Conservation (phyloP, 2,113 vertebrate species). For the Pachycephala philippinensis region DNA sequence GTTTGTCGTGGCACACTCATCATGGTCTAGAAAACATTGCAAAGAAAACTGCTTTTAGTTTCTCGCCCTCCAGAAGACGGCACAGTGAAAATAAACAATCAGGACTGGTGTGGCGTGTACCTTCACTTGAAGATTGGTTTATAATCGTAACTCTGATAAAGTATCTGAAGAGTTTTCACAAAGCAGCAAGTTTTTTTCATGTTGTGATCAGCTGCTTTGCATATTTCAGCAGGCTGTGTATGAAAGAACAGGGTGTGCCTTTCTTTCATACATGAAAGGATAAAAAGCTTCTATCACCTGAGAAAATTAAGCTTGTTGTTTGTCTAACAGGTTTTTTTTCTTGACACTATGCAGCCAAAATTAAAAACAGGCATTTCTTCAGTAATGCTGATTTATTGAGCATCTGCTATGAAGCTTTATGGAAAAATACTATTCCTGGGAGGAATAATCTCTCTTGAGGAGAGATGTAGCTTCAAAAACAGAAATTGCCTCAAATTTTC, state of each 20-base stretch:
- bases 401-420: neutral
- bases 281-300: neutral
- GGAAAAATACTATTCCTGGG: neutral
- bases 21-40: slow-evolving; percentile 64
- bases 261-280: neutral
- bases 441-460: neutral
- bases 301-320: neutral
- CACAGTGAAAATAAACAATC: neutral
- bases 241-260: neutral
- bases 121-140: neutral
- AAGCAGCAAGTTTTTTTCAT: neutral
- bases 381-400: neutral
- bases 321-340: neutral
- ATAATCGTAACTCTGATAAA: neutral
- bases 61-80: neutral
- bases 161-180: neutral
- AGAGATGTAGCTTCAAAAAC: neutral
- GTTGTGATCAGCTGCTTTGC: neutral
- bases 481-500: neutral
- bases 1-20: slow-evolving; percentile 76
- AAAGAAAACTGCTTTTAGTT: neutral
- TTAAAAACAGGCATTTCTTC: neutral
- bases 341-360: neutral
- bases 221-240: neutral
- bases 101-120: neutral